Evolutionary conservation across 2,113 vertebrate genomes (phyloP).

Genomic region (Colaptes auratus): DNA sequence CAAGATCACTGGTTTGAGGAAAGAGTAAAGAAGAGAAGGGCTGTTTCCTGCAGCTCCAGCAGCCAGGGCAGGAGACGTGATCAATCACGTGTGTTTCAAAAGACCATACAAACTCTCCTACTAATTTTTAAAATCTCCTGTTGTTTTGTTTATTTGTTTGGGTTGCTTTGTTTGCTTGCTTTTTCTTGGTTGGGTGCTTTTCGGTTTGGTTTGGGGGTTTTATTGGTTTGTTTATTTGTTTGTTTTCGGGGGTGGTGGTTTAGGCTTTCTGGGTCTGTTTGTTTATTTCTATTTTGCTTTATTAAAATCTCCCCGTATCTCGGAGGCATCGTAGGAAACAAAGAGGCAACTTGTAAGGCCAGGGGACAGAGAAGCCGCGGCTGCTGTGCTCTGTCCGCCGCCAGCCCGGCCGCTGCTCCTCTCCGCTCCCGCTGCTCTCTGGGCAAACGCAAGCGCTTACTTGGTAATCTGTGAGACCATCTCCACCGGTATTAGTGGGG

Average conservation of each 20-base stretch:
- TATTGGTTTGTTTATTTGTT: too few species aligned
- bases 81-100: background rate
- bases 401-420: background rate
- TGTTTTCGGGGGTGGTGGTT: too few species aligned
- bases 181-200: background rate
- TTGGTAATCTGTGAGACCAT: background rate
- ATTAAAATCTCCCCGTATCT: background rate
- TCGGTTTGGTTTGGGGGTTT: too few species aligned
- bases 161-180: too few species aligned
- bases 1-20: background rate
- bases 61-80: background rate
- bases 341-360: background rate
- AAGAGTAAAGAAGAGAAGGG: background rate
- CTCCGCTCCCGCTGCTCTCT: too few species aligned
- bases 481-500: accelerated
- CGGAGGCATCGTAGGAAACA: background rate
- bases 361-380: too few species aligned
- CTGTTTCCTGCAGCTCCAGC: background rate
- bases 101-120: background rate
- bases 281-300: background rate
- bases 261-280: too few species aligned
- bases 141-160: background rate
- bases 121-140: background rate
- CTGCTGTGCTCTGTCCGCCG: background rate
- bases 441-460: background rate